phyloP scores from a whole-genome alignment of 2,888 invertebrate genomes.

The Leptopilina drosophilae region DNA sequence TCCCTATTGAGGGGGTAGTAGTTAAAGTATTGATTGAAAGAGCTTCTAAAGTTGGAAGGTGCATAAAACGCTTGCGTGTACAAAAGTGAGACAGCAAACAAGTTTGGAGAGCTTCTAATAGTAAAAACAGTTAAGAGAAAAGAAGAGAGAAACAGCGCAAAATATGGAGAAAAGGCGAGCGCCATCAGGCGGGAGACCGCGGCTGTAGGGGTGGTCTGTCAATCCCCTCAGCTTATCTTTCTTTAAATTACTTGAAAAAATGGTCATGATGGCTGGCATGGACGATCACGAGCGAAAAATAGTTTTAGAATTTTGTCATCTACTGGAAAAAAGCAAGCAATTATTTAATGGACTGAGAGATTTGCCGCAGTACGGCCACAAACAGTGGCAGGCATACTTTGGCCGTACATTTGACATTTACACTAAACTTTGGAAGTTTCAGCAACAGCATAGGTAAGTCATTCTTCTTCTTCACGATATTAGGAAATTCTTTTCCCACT shows the following conservation, averaged over 20 bases:
- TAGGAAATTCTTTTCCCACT: not conserved
- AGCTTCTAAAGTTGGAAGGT: not conserved
- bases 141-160: conserved; percentile 37
- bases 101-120: conserved; percentile 37
- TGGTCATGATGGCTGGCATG: conserved; percentile 88
- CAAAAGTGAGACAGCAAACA: conserved; percentile 52
- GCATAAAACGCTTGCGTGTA: conserved; percentile 27
- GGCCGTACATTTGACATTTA: conserved; percentile 98
- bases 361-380: conserved; percentile 97
- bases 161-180: conserved; percentile 52
- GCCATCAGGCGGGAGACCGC: conserved; percentile 58
- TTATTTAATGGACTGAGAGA: conserved; percentile 98
- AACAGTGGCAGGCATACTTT: conserved; percentile 98
- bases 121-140: conserved; percentile 15
- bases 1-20: conserved; percentile 56
- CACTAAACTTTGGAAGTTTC: conserved; percentile 98
- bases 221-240: conserved; percentile 43
- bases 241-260: conserved; percentile 70
- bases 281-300: conserved; percentile 94
- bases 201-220: conserved; percentile 57
- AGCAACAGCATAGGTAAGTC: conserved; percentile 92
- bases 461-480: not conserved
- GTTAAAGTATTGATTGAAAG: conserved; percentile 55
- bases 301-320: conserved; percentile 96
- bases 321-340: conserved; percentile 97